Evolutionary conservation across 2,888 invertebrate genomes (phyloP), one percentile per base, ranked within the genome.

Genomic region (Bhutanitis thaidina): DNA sequence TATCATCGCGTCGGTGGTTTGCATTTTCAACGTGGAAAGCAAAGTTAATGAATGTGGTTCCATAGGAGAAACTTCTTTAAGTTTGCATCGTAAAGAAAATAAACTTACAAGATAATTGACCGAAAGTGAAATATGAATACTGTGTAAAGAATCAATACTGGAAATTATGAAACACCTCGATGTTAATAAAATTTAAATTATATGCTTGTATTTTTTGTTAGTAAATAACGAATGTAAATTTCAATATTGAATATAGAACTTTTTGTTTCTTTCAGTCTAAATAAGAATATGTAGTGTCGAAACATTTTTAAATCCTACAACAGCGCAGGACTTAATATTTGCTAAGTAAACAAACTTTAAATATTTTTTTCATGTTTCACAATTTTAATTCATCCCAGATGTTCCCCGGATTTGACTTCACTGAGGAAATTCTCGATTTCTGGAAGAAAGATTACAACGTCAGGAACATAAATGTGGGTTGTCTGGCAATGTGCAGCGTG

Each of bases 361-460:
- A n/a, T n/a, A n/a, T n/a, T n/a, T n/a, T n/a, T n/a, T n/a, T n/a
- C n/a, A n/a, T n/a, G n/a, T n/a, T n/a, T n/a, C n/a, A n/a, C n/a
- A n/a, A n/a, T 29, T 29, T 29, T 29, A 3, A 30, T 30, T 30
- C 1, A n/a, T 43, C 35, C 3, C 34, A 50, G 50, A n/a, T 44
- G 39, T 44, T 39, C 5, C 39, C 50, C 7, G 34, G 34, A 4
- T 7, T 27, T 16, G 16, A 27, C 15, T 27, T 37, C 34, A 14
- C 25, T 1, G 1, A 12, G 7, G 16, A 44, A 1, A 25, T 50
- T 13, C 12, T 12, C 4, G 29, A 39, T n/a, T 50, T n/a, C 29
- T 50, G 50, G 50, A 44, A 44, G n/a, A 7, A 2, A 4, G 16
- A 38, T n/a, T 30, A 7, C 15, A 29, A 35, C 8, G 4, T 50